Evolutionary conservation across 2,797 vertebrate species (phyloP), one percentile per base, ranked within the genome.

Genomic region (Zenarchopterus dispar): DNA sequence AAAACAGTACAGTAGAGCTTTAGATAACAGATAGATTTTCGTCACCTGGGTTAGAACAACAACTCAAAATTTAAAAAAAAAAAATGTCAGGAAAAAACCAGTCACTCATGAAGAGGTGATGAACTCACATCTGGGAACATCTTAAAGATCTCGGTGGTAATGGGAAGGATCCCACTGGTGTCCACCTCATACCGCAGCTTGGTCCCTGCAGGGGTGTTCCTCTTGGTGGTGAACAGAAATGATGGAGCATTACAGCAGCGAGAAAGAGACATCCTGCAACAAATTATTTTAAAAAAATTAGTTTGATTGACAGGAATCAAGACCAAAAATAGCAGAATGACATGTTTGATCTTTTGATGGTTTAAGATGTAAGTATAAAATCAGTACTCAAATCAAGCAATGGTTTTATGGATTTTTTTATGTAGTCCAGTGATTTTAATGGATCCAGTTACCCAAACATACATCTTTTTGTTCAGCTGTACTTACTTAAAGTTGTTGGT

Each of bases 171-270:
- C 22, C 96, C 96, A 6, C 96, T 98, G 2, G 96, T 96, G 75
- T 98, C 98, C 75, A 98, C 96, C 90, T 99, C 98, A 0, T 99
- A 99, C 74, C 96, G 94, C 83, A 99, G 94, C 70, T 98, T 98
- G 4, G 95, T 96, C 44, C 96, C 95, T 61, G 97, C 86, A 3
- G 98, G 97, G 0, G 97, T 98, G 80, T 99, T 99, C 84, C 95
- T 97, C 93, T 97, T 97, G 16, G 98, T 98, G 75, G 97, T 99
- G 86, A 99, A 98, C 69, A 99, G 91, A 88, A 97, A 98, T 56
- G 95, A 94, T 0, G 97, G 97, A 19, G 98, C 98, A 0, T 99
- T 99, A 87, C 98, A 99, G 88, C 98, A 99, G 65, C 95, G 94
- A 0, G 96, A 95, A 77, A 99, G 87, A 72, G 95, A 94, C 81